A percentile compares a stretch with the other conserved stretches of the same genome.
phyloP scores from a whole-genome alignment of 35 echinoderm and acorn worm species.

The Anneissia japonica region DNA sequence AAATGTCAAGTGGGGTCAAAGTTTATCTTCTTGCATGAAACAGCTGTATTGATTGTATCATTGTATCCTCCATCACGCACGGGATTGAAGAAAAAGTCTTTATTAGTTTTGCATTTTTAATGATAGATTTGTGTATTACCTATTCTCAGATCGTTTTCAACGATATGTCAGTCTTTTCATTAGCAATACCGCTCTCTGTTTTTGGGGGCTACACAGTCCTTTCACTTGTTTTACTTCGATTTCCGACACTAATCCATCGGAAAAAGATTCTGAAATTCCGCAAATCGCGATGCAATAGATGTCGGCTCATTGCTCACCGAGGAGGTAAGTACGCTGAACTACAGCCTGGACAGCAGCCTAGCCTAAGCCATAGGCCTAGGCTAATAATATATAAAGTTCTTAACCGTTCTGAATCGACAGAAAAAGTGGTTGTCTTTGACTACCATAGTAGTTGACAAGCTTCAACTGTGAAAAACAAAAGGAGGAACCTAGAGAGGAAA shows the following conservation, averaged over 20 bases:
- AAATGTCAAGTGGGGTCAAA: neutral
- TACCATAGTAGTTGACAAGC: too few relatives aligned
- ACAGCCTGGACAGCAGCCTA: too few relatives aligned
- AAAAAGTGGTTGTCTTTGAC: too few relatives aligned
- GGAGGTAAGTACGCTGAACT: constrained; percentile 82
- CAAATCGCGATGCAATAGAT: neutral
- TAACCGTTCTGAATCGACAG: too few relatives aligned
- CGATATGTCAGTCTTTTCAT: constrained; percentile 33
- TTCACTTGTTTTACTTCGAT: constrained; percentile 55
- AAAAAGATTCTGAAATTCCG: constrained; percentile 55
- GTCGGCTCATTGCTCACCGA: constrained; percentile 67
- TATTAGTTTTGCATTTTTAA: neutral
- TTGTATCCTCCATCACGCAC: neutral
- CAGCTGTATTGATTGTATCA: neutral
- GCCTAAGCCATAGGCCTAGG: too few relatives aligned
- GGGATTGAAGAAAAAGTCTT: neutral
- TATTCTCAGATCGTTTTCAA: neutral
- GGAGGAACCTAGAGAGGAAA: too few relatives aligned
- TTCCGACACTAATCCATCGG: constrained; percentile 65
- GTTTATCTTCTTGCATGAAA: neutral
- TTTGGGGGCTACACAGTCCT: constrained; percentile 61
- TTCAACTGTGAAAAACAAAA: too few relatives aligned
- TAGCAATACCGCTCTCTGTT: constrained; percentile 53
- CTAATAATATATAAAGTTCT: too few relatives aligned
- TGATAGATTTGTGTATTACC: neutral